phyloP scores from a whole-genome alignment of 2,797 vertebrate genomes.

The Sebastes umbrosus region DNA sequence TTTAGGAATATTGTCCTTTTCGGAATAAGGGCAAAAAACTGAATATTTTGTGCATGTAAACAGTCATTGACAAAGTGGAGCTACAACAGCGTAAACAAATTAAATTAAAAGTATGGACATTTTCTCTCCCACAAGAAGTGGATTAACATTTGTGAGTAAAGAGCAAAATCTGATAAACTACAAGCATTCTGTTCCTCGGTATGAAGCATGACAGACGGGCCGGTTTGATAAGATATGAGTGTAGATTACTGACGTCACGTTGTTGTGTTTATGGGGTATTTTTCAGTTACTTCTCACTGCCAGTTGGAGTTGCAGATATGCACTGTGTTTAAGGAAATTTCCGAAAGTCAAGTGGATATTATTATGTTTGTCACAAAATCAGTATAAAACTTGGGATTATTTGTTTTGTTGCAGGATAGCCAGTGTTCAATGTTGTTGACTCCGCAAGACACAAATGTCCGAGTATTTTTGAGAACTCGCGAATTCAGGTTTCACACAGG shows the following conservation, averaged over 20 bases:
- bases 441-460: conserved; percentile 25
- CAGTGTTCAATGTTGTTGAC: conserved; percentile 33
- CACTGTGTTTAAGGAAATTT: conserved; percentile 7
- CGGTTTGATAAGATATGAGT: background rate
- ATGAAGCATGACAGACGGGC: background rate
- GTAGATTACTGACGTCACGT: conserved; percentile 9
- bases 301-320: conserved; percentile 31
- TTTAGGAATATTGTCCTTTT: background rate
- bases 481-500: conserved; percentile 61
- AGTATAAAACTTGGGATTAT: background rate
- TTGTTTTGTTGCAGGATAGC: conserved; percentile 16
- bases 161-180: background rate
- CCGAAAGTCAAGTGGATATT: background rate
- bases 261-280: background rate
- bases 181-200: background rate
- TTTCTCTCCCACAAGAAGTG: background rate
- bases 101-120: no score
- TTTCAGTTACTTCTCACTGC: conserved; percentile 51
- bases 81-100: background rate
- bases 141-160: background rate
- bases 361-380: background rate
- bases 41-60: background rate
- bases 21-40: background rate
- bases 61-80: background rate
- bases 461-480: conserved; percentile 32